Evolutionary conservation across 2,888 invertebrate species (phyloP).

Genomic region (Allygus modestus): DNA sequence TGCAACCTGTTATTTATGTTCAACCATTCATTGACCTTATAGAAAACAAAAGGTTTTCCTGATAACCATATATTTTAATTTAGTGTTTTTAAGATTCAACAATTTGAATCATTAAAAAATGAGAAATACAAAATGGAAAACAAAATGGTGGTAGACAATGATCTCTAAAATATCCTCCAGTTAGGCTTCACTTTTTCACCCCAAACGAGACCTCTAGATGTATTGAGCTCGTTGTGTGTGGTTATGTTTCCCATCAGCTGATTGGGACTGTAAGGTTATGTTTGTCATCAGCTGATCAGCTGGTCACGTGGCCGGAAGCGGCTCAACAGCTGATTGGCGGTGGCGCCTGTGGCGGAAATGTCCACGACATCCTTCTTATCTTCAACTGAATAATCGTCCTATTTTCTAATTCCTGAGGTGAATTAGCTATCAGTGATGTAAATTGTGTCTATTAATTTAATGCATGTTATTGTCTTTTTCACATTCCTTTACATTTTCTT

Average conservation of each 20-base stretch:
- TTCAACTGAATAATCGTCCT: conserved; percentile 42
- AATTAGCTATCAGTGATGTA: not conserved
- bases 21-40: too few species aligned
- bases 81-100: too few species aligned
- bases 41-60: too few species aligned
- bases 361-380: conserved; percentile 57
- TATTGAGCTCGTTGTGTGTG: not conserved
- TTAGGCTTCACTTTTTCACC: too few species aligned
- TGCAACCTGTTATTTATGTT: too few species aligned
- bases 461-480: not conserved
- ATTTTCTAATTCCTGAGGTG: not conserved
- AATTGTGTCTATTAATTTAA: conserved; percentile 12
- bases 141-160: too few species aligned
- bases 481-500: too few species aligned
- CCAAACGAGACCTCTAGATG: too few species aligned
- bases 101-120: too few species aligned
- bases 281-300: not conserved
- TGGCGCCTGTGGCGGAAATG: conserved; percentile 42
- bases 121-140: too few species aligned
- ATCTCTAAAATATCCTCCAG: too few species aligned
- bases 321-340: conserved; percentile 46
- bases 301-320: conserved; percentile 18
- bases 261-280: not conserved
- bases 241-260: not conserved
- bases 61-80: too few species aligned